Conservation (phyloP, 35 echinoderm and acorn worm genomes). For the Ophiothrix spiculata region DNA sequence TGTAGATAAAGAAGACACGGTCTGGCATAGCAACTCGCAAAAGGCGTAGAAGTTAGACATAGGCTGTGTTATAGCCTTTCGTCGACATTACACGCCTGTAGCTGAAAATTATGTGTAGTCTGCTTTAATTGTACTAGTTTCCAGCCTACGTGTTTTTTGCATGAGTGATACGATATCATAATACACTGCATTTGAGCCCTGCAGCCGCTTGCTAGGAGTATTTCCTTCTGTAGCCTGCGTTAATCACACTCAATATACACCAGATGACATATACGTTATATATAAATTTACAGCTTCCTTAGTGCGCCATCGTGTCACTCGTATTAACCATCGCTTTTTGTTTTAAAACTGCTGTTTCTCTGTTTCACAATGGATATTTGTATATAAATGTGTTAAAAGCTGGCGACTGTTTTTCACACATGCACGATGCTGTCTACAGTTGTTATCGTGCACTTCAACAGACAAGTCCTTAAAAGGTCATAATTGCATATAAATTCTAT, state of each 20-base stretch:
- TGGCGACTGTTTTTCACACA: too few species aligned
- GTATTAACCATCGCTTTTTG: too few species aligned
- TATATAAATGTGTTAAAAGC: too few species aligned
- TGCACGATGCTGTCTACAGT: too few species aligned
- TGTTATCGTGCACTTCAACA: too few species aligned
- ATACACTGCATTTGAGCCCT: neutral
- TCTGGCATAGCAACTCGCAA: neutral
- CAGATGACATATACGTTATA: slow-evolving; percentile 5
- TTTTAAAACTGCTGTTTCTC: too few species aligned
- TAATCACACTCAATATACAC: neutral
- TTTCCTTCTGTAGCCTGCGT: neutral
- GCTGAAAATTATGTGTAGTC: neutral
- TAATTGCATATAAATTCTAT: too few species aligned
- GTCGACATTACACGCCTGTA: neutral
- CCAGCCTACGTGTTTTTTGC: slow-evolving; percentile 6
- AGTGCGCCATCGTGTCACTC: too few species aligned
- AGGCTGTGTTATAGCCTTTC: neutral
- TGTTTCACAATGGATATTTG: too few species aligned
- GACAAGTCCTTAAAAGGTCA: too few species aligned
- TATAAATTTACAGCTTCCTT: too few species aligned
- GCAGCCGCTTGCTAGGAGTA: neutral
- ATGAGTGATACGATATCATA: slow-evolving; percentile 8
- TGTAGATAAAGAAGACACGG: neutral
- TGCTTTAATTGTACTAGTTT: neutral
- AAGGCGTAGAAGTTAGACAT: neutral